Evolutionary conservation across 2,797 vertebrate species (phyloP).

Genomic region (Anguilla marmorata): DNA sequence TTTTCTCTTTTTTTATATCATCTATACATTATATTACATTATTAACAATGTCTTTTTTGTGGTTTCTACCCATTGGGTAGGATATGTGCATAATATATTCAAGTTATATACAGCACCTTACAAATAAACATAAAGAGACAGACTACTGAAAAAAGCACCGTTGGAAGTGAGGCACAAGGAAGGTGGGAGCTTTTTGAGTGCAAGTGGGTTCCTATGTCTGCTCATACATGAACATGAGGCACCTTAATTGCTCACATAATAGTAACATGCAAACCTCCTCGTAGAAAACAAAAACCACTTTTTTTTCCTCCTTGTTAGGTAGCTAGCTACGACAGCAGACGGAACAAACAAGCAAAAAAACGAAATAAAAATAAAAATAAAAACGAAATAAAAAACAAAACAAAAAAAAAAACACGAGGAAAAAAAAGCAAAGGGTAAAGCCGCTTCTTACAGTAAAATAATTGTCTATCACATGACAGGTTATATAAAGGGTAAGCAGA

Average conservation of each 20-base stretch:
- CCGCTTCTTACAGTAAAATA: constrained; percentile 35
- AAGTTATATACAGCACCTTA: constrained; percentile 96
- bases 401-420: constrained; percentile 17
- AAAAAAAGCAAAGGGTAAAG: constrained; percentile 48
- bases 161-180: constrained; percentile 93
- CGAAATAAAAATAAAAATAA: not conserved
- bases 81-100: constrained; percentile 97
- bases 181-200: constrained; percentile 79
- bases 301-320: constrained; percentile 62
- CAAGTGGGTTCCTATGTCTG: constrained; percentile 79
- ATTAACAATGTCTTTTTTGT: constrained; percentile 83
- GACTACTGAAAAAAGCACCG: constrained; percentile 90
- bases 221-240: constrained; percentile 83
- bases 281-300: constrained; percentile 67
- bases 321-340: constrained; percentile 63
- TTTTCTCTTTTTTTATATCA: constrained; percentile 64
- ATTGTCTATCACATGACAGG: constrained; percentile 42
- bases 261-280: constrained; percentile 80
- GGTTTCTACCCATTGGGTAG: constrained; percentile 98
- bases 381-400: not conserved
- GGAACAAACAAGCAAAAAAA: constrained; percentile 46
- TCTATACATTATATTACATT: constrained; percentile 96
- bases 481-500: constrained; percentile 44
- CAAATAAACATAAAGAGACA: constrained; percentile 78
- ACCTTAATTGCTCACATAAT: constrained; percentile 78